Evolutionary conservation across 2,113 vertebrate genomes (phyloP).

Genomic region (Eulacestoma nigropectus): DNA sequence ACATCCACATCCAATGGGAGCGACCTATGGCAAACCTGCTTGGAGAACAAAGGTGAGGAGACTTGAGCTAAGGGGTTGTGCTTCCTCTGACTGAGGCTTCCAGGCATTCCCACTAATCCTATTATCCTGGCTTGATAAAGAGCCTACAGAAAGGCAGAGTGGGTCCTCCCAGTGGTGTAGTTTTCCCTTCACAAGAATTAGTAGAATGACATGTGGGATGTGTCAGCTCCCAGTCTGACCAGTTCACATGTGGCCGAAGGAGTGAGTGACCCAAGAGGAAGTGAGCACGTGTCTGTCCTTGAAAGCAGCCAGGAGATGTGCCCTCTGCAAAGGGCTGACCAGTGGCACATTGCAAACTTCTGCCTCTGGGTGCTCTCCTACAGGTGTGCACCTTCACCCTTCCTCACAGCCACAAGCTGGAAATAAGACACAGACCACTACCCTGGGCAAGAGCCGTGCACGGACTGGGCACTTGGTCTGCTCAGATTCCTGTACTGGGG

Average conservation of each 20-base stretch:
- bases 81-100: not conserved
- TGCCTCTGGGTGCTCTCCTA: not conserved
- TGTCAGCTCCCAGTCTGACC: not conserved
- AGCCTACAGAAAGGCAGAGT: not conserved
- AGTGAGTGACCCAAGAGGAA: not conserved
- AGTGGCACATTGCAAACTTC: not conserved
- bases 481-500: not conserved
- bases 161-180: not conserved
- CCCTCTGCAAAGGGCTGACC: not conserved
- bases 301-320: not conserved
- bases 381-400: not conserved
- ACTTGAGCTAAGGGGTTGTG: not conserved
- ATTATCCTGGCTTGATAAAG: not conserved
- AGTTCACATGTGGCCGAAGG: not conserved
- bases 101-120: not conserved
- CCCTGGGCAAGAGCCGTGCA: not conserved
- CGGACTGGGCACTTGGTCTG: rapidly evolving
- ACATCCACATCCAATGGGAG: not conserved
- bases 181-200: not conserved
- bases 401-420: not conserved
- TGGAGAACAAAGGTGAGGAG: not conserved
- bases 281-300: rapidly evolving
- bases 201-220: not conserved
- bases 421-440: not conserved
- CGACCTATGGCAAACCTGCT: not conserved